Evolutionary conservation across 2,797 vertebrate genomes (phyloP).

Genomic region (Adrianichthys oophorus): DNA sequence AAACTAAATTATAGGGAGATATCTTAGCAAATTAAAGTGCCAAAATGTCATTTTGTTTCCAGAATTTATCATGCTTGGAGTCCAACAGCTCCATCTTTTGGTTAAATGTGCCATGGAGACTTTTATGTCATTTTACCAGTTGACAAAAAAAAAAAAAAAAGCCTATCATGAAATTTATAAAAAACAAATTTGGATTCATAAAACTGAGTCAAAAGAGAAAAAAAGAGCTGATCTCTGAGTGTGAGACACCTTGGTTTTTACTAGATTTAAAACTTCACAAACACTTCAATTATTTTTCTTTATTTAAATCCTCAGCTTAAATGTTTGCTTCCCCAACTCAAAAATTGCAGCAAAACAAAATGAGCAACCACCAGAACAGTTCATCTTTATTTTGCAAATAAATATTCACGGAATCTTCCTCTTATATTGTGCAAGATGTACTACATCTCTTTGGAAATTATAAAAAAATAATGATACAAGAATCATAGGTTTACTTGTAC

Average conservation of each 20-base stretch:
- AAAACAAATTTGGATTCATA: neutral
- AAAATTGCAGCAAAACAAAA: conserved; percentile 34
- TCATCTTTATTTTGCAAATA: conserved; percentile 95
- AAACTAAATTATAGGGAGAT: neutral
- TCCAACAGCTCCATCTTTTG: conserved; percentile 60
- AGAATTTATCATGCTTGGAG: conserved; percentile 1
- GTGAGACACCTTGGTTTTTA: no score
- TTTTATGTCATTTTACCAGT: neutral
- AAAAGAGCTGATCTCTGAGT: neutral
- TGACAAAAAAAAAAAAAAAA: neutral
- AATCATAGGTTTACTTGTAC: conserved; percentile 94
- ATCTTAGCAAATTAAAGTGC: neutral
- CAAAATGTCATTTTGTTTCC: neutral
- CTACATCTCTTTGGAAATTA: conserved; percentile 96
- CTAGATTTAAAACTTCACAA: no score
- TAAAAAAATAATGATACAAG: conserved; percentile 99
- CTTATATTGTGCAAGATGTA: conserved; percentile 92
- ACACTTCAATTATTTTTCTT: no score
- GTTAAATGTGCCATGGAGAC: conserved; percentile 2
- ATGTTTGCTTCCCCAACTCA: neutral
- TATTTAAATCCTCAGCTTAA: neutral
- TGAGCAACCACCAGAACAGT: conserved; percentile 83
- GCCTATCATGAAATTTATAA: neutral
- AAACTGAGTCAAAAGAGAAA: neutral
- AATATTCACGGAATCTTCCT: conserved; percentile 91